Evolutionary conservation across 2,888 invertebrate genomes (phyloP).

Genomic region (Rotaria macrura): DNA sequence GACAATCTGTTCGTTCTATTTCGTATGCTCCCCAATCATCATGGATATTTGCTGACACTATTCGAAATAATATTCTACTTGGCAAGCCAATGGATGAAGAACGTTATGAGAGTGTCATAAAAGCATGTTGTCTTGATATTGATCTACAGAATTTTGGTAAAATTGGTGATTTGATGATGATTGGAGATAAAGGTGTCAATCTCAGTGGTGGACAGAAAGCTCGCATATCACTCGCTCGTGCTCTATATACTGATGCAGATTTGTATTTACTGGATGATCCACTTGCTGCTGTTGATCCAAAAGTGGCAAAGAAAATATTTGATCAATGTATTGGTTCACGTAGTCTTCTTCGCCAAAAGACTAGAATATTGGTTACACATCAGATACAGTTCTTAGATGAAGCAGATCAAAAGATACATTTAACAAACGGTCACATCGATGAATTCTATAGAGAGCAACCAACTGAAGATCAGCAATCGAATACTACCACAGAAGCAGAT

Average conservation of each 20-base stretch:
- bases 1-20: slow-evolving; percentile 40
- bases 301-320: no score
- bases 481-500: background rate
- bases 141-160: slow-evolving; percentile 54
- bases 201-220: slow-evolving; percentile 51
- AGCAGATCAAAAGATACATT: background rate
- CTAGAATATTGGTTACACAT: slow-evolving; percentile 30
- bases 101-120: slow-evolving; percentile 40
- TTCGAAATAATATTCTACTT: slow-evolving; percentile 57
- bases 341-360: slow-evolving; percentile 40
- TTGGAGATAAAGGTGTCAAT: slow-evolving; percentile 55
- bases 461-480: background rate
- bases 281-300: no score
- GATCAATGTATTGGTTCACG: slow-evolving; percentile 48
- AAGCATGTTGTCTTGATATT: slow-evolving; percentile 50
- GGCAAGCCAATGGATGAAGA: slow-evolving; percentile 45
- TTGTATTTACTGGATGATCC: no score
- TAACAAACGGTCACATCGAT: background rate
- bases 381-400: background rate
- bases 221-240: slow-evolving; percentile 49
- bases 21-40: slow-evolving; percentile 51
- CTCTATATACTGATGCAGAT: no score
- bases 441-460: background rate
- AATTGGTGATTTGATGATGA: slow-evolving; percentile 55
- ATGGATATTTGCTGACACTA: slow-evolving; percentile 60